Evolutionary conservation across 2,113 vertebrate species (phyloP).

Genomic region (Isurus oxyrinchus): DNA sequence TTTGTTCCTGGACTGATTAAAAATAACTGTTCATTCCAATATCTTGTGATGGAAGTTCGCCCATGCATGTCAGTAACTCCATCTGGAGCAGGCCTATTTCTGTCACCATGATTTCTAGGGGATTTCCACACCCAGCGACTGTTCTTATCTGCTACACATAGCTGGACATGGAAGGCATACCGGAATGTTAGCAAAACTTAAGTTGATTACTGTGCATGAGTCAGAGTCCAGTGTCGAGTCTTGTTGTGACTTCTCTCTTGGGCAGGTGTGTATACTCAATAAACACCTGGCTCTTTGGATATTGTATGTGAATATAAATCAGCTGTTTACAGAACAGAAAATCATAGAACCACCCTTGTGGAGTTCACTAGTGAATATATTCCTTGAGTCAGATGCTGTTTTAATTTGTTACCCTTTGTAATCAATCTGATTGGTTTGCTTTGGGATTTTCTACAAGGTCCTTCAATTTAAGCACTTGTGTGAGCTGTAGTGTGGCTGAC

Average conservation of each 20-base stretch:
- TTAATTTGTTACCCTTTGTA: background rate
- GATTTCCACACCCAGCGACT: background rate
- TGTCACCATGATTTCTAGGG: background rate
- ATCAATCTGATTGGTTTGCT: background rate
- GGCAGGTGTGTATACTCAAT: background rate
- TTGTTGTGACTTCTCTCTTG: background rate
- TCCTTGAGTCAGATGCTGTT: background rate
- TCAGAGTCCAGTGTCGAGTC: background rate
- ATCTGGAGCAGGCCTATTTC: constrained; percentile 12
- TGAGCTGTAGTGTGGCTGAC: background rate
- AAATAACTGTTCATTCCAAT: constrained; percentile 27
- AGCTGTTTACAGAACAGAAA: background rate
- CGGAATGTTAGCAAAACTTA: background rate
- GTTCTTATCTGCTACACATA: background rate
- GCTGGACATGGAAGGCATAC: background rate
- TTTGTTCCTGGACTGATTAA: constrained; percentile 7
- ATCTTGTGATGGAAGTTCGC: background rate
- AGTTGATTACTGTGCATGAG: background rate
- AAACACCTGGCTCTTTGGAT: background rate
- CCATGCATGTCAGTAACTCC: constrained; percentile 11
- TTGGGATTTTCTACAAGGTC: background rate
- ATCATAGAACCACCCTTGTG: background rate
- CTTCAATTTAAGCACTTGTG: background rate
- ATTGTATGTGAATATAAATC: background rate
- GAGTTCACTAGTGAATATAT: background rate